These are phyloP conservation scores for Poecile montanus DNA, from an alignment of 2,797 vertebrate species.

Conservation along the genomic window DNA sequence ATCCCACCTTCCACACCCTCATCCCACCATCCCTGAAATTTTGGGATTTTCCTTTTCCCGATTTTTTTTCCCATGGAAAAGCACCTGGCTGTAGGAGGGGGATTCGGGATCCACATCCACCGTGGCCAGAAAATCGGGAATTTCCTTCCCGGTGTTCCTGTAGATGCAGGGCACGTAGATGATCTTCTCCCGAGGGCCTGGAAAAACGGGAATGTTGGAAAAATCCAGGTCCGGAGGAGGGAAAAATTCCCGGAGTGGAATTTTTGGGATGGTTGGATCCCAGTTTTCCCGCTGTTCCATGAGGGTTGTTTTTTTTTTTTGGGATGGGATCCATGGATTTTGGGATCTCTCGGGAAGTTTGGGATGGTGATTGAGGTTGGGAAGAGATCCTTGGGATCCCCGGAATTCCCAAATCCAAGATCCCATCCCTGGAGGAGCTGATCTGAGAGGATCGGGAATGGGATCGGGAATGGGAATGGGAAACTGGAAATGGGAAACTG, in stretches of 20 bases:
- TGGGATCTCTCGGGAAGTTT: too few species aligned
- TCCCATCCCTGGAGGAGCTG: too few species aligned
- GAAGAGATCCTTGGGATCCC: too few species aligned
- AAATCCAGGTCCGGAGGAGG: not conserved
- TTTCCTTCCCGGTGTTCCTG: not conserved
- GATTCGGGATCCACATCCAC: not conserved
- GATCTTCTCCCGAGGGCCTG: not conserved
- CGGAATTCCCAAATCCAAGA: too few species aligned
- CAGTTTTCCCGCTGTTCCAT: too few species aligned
- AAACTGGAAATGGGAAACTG: too few species aligned
- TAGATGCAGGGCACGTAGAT: not conserved
- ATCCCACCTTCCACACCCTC: not conserved
- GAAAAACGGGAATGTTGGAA: not conserved
- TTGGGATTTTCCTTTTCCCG: not conserved
- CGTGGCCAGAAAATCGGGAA: not conserved
- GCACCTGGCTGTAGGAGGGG: not conserved
- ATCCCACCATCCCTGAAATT: not conserved
- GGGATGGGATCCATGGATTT: too few species aligned
- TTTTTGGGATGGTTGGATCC: not conserved
- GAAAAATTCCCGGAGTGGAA: not conserved
- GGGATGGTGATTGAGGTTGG: too few species aligned
- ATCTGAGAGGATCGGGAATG: too few species aligned
- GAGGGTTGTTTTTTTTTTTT: too few species aligned
- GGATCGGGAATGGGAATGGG: too few species aligned
- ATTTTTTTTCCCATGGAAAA: too few species aligned